Evolutionary conservation across 2,888 invertebrate species (phyloP), one percentile per base, ranked within the genome.

Genomic region (Lymantria dispar): DNA sequence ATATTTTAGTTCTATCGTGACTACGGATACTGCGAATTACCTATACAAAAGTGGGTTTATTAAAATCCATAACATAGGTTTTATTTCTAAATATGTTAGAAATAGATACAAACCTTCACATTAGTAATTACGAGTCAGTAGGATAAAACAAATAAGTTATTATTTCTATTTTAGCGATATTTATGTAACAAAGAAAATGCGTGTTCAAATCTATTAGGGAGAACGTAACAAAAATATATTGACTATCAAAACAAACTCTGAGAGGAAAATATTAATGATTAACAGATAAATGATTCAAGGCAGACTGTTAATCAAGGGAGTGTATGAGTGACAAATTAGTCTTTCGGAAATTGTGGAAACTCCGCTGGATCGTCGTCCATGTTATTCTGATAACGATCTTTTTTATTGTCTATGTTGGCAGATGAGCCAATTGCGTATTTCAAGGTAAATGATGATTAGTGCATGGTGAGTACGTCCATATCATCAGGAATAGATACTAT

Each of bases 281-380:
- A 57, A 66, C 60, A 60, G 64, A 68, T 61, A 67, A 68, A 61
- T 58, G 57, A 61, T 64, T 63, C 62, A 61, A 56, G 58, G 63
- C 50, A 67, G 76, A 72, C 73, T 67, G 69, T 70, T 76, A 73
- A 80, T 81, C 76, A 74, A 75, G 72, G 69, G 62, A 60, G 66
- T 59, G 65, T 70, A 72, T 64, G 64, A 70, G 68, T 82, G 74
- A 81, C 72, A 79, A 77, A 78, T 78, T 76, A 72, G 71, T 65
- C 69, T 66, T 67, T 70, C 48, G 58, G 58, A 60, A 65, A 40
- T 68, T 55, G 43, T 36, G 44, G 39, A 45, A 12, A 8, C 0
- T 12, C 41, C 39, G 33, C 50, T 40, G 29, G 33, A 42, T 12
- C 41, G 30, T 37, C 42, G 29, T 7, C 38, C 13, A 44, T 36